Percentiles rank a stretch among this genome's conserved stretches.
Conservation (phyloP, 2,888 invertebrate species). For the Adelphocoris suturalis region DNA sequence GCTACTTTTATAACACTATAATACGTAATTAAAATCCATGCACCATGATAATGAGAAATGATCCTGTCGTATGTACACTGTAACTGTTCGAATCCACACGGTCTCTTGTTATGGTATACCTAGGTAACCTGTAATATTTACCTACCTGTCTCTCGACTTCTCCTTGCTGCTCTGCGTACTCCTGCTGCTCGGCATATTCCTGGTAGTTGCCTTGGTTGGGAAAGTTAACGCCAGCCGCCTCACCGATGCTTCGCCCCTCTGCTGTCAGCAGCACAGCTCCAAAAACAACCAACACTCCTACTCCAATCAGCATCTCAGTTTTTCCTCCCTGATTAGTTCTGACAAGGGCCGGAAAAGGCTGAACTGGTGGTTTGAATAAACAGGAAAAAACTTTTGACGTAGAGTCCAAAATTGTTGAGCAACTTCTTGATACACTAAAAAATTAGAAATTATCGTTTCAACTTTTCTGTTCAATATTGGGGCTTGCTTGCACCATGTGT, state of each 20-base stretch:
- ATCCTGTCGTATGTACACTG: too few species aligned
- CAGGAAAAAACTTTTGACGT: neutral
- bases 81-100: too few species aligned
- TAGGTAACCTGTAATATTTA: too few species aligned
- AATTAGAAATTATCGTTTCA: neutral
- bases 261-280: neutral
- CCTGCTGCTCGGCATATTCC: slow-evolving; percentile 39
- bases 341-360: neutral
- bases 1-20: too few species aligned
- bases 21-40: too few species aligned
- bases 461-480: too few species aligned
- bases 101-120: too few species aligned
- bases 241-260: slow-evolving; percentile 34
- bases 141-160: slow-evolving; percentile 54
- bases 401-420: neutral
- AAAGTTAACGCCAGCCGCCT: neutral
- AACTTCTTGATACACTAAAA: neutral
- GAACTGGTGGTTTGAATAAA: neutral
- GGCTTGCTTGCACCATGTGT: too few species aligned
- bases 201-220: slow-evolving; percentile 25
- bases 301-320: neutral
- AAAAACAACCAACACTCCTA: neutral
- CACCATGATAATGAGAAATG: too few species aligned
- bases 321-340: neutral
- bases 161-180: slow-evolving; percentile 49